Percentiles rank a stretch among this genome's conserved stretches.
phyloP scores from a whole-genome alignment of 2,888 invertebrate genomes.

The Apodemia zela region DNA sequence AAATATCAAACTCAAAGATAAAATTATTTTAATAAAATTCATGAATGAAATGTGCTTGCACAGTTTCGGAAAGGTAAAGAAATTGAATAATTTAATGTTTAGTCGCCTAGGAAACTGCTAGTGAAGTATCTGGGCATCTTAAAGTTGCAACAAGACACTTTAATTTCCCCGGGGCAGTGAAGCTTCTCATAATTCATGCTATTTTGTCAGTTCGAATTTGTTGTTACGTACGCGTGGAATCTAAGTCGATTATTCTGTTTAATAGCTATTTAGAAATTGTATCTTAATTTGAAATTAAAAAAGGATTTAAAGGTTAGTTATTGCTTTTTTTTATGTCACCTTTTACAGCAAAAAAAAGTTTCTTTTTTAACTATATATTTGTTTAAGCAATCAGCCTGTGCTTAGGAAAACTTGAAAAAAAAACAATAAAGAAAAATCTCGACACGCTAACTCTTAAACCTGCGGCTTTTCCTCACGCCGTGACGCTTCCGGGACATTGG shows the following conservation, averaged over 20 bases:
- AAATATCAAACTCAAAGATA: not conserved
- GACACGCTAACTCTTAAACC: no score
- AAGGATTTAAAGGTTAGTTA: no score
- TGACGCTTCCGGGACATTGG: no score
- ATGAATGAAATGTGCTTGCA: not conserved
- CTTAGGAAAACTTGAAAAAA: no score
- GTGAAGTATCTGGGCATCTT: slow-evolving; percentile 59
- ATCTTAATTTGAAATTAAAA: not conserved
- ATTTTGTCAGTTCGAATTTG: slow-evolving; percentile 76
- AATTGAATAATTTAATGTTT: slow-evolving; percentile 61
- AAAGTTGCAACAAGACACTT: slow-evolving; percentile 76
- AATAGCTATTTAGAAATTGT: slow-evolving; percentile 10
- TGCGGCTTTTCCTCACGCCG: no score
- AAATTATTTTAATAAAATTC: no score
- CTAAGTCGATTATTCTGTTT: slow-evolving; percentile 8
- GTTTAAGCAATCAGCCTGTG: no score
- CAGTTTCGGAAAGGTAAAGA: slow-evolving; percentile 42
- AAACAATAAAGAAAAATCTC: no score
- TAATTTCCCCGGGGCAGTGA: slow-evolving; percentile 71
- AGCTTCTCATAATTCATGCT: slow-evolving; percentile 75
- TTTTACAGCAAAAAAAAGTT: no score
- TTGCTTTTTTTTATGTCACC: not conserved
- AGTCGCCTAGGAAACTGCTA: slow-evolving; percentile 45
- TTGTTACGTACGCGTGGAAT: slow-evolving; percentile 34
- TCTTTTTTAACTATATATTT: no score